phyloP scores from a whole-genome alignment of 2,888 invertebrate species.

The Tuberolachnus salignus region DNA sequence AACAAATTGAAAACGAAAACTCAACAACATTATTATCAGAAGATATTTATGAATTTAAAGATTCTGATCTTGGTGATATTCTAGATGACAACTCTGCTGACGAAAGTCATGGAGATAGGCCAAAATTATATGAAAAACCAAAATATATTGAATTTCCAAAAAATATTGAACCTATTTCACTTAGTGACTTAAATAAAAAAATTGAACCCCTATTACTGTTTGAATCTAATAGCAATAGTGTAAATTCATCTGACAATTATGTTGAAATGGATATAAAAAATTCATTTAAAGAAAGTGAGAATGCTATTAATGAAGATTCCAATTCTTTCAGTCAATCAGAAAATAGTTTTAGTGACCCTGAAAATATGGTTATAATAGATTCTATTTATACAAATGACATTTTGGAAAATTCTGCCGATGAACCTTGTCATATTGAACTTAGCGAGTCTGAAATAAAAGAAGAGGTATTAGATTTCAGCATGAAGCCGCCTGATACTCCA shows the following conservation, averaged over 20 bases:
- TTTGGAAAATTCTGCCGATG: neutral
- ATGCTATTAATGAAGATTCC: neutral
- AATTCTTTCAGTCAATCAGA: neutral
- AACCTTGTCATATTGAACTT: neutral
- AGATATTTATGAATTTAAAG: constrained; percentile 87
- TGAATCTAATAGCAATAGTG: neutral
- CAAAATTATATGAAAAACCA: constrained; percentile 13
- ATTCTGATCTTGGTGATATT: constrained; percentile 87
- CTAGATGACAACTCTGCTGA: constrained; percentile 24
- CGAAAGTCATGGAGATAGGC: constrained; percentile 42
- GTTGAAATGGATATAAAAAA: constrained; percentile 1
- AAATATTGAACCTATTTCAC: neutral
- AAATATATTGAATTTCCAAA: neutral
- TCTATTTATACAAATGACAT: neutral
- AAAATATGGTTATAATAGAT: neutral
- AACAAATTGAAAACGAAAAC: constrained; percentile 21
- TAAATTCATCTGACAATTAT: neutral
- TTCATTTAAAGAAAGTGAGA: neutral
- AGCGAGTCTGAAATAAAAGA: neutral
- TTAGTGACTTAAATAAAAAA: neutral
- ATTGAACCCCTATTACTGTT: neutral
- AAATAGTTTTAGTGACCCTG: constrained; percentile 1
- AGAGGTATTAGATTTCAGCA: constrained; percentile 36
- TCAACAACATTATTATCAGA: constrained; percentile 59
- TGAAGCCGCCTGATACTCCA: constrained; percentile 9